Evolutionary conservation across 2,113 vertebrate genomes (phyloP), one percentile per base, ranked within the genome.

Genomic region (Paramisgurnus dabryanus): DNA sequence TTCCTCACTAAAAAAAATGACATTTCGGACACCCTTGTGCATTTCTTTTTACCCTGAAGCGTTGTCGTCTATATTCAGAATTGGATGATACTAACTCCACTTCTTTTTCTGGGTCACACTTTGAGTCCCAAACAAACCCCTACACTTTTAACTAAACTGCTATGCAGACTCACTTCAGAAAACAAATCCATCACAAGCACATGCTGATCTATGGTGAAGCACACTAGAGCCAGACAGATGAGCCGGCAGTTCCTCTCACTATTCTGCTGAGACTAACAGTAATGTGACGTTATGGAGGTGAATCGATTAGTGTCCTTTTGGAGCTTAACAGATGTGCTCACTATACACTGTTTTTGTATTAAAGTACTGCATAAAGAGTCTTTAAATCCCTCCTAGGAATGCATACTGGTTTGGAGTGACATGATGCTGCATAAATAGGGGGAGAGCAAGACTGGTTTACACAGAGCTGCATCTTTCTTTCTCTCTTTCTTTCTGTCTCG

Each of bases 141-240:
- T 89, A 74, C 78, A 76, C 76, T 85, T 76, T 83, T 78, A 86
- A 83, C 43, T 43, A 7, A 9, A 67, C 66, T 85, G 82, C 76
- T 82, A 79, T 82, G 82, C 79, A 81, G 75, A 84, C 81, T 88
- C 85, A 84, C 88, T 85, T 89, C 69, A 85, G 69, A 90, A 89
- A 86, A 89, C 74, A 79, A 81, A 84, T 79, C 80, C 75, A 9
- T 84, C 74, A 63, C 70, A 85, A 86, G 68, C 70, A 83, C 80
- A 18, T 18, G 2, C 22, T 34, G 49, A 55, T 15, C 18, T 5
- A 47, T 17, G 1, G 40, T 11, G 49, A 22, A 78, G 64, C 9
- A 43, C 63, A 75, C 34, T 11, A 4, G 0, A 64, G 58, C 22
- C 4, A 18, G 17, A 61, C 45, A 40, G 61, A 72, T 57, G 17